These are phyloP conservation scores for Euura lappo DNA, from an alignment of 1,140 invertebrate genomes.

Conservation along the genomic window DNA sequence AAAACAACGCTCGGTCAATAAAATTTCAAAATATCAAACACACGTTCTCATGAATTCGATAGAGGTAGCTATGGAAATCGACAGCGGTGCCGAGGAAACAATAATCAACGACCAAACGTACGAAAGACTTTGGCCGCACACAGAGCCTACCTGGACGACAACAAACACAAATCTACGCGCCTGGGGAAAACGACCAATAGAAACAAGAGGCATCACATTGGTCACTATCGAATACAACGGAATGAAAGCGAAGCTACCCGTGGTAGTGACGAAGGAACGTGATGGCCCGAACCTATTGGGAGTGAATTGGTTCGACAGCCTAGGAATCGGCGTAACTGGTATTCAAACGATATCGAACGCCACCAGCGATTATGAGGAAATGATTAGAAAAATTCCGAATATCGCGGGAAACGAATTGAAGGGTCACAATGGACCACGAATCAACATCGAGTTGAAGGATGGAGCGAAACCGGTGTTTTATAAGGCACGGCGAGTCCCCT, in stretches of 20 bases:
- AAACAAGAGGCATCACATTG: background rate
- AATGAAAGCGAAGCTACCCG: background rate
- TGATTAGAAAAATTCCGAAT: background rate
- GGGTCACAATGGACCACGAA: constrained; percentile 1
- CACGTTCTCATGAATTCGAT: background rate
- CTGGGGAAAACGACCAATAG: constrained; percentile 5
- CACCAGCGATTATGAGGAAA: background rate
- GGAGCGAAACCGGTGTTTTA: constrained; percentile 2
- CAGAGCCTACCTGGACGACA: background rate
- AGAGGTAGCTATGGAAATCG: background rate
- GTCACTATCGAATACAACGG: background rate
- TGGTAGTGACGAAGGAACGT: background rate
- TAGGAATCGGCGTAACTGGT: constrained; percentile 5
- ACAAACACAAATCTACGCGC: background rate
- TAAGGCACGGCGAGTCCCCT: background rate
- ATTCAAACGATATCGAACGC: background rate
- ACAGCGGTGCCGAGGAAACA: constrained; percentile 9
- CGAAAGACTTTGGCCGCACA: constrained; percentile 10
- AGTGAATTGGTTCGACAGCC: constrained; percentile 2
- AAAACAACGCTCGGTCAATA: too few species aligned
- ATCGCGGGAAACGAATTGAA: too few species aligned
- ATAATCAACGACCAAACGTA: constrained; percentile 9
- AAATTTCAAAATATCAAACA: background rate
- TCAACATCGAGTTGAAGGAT: background rate
- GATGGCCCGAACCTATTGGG: constrained; percentile 7